A percentile compares a stretch with the other conserved stretches of the same genome.
Conservation (phyloP, 2,888 invertebrate species). For the Tholera decimalis region DNA sequence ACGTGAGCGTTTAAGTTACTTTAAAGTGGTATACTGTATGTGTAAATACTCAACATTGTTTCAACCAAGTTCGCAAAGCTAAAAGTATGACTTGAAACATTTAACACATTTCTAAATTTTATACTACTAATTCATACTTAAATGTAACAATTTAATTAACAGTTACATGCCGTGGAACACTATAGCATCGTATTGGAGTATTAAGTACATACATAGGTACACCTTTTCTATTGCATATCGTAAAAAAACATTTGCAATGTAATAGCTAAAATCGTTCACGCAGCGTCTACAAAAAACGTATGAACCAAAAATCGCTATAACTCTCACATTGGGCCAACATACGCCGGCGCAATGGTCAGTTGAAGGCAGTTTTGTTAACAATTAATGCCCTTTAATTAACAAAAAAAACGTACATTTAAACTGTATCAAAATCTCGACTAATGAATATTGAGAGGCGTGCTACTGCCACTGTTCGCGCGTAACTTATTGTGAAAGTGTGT, state of each 20-base stretch:
- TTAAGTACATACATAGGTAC: too few species aligned
- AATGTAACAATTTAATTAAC: too few species aligned
- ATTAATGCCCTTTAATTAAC: conserved; percentile 84
- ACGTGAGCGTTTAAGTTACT: neutral
- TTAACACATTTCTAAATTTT: too few species aligned
- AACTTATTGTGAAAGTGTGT: conserved; percentile 3
- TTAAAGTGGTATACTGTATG: neutral
- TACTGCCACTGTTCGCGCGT: conserved; percentile 47
- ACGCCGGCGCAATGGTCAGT: conserved; percentile 59
- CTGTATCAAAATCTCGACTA: conserved; percentile 79
- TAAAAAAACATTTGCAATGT: neutral
- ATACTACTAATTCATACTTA: too few species aligned
- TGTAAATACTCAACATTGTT: too few species aligned
- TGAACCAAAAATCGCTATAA: conserved; percentile 28
- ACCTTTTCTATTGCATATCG: neutral
- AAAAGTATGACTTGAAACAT: too few species aligned
- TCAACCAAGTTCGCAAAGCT: too few species aligned
- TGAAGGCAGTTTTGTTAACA: conserved; percentile 79
- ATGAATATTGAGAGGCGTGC: conserved; percentile 72
- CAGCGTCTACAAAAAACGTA: neutral
- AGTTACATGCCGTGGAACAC: too few species aligned
- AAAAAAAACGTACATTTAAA: conserved; percentile 75
- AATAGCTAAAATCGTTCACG: too few species aligned
- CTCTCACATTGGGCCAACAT: conserved; percentile 36
- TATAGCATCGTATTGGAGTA: too few species aligned